Conservation (phyloP, 2,797 vertebrate genomes). For the Hafferia zeledoni region DNA sequence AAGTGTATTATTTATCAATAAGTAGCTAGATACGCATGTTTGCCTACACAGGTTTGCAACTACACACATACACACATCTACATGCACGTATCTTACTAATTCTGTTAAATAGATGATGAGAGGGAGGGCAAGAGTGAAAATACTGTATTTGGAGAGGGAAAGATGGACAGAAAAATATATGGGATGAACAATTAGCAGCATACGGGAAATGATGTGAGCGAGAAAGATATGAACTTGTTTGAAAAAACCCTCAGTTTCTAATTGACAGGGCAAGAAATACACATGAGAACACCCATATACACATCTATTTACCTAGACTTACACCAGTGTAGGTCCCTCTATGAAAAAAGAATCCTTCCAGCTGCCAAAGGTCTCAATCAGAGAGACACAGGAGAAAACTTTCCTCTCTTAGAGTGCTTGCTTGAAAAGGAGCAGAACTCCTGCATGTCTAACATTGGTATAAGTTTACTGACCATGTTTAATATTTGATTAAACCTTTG, state of each 20-base stretch:
- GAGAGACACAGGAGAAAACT: not conserved
- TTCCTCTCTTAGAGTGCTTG: not conserved
- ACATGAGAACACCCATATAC: rapidly evolving
- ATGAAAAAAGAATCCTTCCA: not conserved
- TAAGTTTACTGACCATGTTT: constrained; percentile 69
- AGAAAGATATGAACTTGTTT: not conserved
- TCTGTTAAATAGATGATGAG: not conserved
- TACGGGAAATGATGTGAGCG: rapidly evolving
- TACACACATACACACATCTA: not conserved
- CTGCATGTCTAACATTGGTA: not conserved
- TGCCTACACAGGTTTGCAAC: not conserved
- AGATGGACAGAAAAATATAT: not conserved
- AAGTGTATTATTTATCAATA: not conserved
- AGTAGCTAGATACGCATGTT: rapidly evolving
- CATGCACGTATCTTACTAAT: not conserved
- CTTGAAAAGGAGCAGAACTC: not conserved
- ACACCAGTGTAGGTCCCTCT: not conserved
- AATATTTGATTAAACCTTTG: constrained; percentile 71
- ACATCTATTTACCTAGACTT: not conserved
- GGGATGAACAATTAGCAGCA: rapidly evolving
- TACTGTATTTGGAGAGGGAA: not conserved
- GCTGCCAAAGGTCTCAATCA: not conserved
- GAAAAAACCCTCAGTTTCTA: not conserved
- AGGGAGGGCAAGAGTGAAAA: not conserved
- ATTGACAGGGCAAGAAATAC: not conserved